A percentile compares a stretch with the other conserved stretches of the same genome.
phyloP scores from a whole-genome alignment of 2,888 invertebrate genomes.

The Orchesellides sinensis region DNA sequence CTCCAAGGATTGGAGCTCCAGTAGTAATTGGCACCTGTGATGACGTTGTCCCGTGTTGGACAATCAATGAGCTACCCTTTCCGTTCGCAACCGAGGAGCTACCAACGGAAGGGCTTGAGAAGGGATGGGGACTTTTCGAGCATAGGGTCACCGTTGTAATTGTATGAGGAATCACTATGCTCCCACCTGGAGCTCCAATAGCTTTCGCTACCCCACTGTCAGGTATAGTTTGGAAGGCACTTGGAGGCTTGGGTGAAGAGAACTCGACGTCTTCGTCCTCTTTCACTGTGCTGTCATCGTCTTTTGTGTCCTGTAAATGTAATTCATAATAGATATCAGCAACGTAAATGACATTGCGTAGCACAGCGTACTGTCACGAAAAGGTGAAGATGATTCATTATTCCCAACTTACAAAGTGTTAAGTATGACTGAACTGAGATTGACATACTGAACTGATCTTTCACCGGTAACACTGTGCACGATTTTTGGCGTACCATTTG shows the following conservation, averaged over 20 bases:
- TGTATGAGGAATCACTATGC: constrained; percentile 57
- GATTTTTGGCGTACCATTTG: too few relatives aligned
- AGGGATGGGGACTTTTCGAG: constrained; percentile 60
- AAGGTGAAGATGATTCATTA: too few relatives aligned
- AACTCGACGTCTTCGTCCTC: constrained; percentile 74
- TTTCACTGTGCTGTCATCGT: constrained; percentile 67
- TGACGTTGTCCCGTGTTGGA: constrained; percentile 52
- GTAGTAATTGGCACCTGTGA: constrained; percentile 63
- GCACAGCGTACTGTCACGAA: too few relatives aligned
- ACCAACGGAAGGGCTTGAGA: constrained; percentile 51
- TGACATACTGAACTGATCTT: too few relatives aligned
- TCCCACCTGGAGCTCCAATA: constrained; percentile 39
- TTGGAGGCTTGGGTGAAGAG: constrained; percentile 72
- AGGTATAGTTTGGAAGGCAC: constrained; percentile 70
- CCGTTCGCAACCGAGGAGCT: constrained; percentile 49
- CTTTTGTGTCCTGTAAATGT: constrained; percentile 70
- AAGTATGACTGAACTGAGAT: too few relatives aligned
- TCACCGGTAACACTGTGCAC: too few relatives aligned
- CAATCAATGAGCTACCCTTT: constrained; percentile 60
- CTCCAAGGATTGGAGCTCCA: constrained; percentile 45
- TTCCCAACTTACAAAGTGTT: too few relatives aligned
- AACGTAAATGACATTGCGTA: too few relatives aligned
- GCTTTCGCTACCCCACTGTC: constrained; percentile 54
- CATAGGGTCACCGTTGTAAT: constrained; percentile 62
- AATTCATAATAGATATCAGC: too few relatives aligned